Percentiles rank a stretch among this genome's conserved stretches.
These are phyloP conservation scores for Aporrectodea caliginosa DNA, from an alignment of 1,140 invertebrate species.

Conservation along the genomic window DNA sequence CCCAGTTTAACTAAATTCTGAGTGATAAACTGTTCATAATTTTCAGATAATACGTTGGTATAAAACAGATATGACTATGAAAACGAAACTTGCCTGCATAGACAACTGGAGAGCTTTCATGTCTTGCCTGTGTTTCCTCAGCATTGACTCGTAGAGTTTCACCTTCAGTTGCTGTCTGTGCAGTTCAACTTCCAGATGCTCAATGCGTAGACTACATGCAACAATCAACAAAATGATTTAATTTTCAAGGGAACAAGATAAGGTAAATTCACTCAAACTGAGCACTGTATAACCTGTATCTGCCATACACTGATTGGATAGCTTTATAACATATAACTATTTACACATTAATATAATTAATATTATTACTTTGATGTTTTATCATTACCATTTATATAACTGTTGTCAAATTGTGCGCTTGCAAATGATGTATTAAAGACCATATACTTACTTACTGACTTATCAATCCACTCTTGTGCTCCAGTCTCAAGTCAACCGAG, in stretches of 20 bases:
- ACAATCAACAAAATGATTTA: background rate
- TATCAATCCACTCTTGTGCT: too few species aligned
- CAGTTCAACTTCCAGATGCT: background rate
- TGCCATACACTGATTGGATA: too few species aligned
- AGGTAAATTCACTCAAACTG: background rate
- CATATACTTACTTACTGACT: too few species aligned
- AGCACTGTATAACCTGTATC: too few species aligned
- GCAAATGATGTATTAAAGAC: too few species aligned
- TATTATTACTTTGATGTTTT: background rate
- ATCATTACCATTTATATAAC: too few species aligned
- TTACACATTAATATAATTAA: background rate
- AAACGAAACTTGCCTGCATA: background rate
- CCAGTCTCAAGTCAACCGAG: too few species aligned
- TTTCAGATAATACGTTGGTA: too few species aligned
- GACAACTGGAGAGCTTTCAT: background rate
- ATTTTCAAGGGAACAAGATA: background rate
- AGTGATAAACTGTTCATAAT: background rate
- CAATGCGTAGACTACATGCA: background rate
- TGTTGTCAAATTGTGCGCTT: too few species aligned
- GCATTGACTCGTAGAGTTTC: background rate
- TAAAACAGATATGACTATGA: too few species aligned
- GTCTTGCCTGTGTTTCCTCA: background rate
- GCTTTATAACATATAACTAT: too few species aligned
- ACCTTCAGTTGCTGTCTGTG: background rate
- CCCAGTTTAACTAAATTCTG: background rate